Percentiles rank a stretch among this genome's conserved stretches.
Conservation (phyloP, 2,888 invertebrate species). For the Sesia bembeciformis region DNA sequence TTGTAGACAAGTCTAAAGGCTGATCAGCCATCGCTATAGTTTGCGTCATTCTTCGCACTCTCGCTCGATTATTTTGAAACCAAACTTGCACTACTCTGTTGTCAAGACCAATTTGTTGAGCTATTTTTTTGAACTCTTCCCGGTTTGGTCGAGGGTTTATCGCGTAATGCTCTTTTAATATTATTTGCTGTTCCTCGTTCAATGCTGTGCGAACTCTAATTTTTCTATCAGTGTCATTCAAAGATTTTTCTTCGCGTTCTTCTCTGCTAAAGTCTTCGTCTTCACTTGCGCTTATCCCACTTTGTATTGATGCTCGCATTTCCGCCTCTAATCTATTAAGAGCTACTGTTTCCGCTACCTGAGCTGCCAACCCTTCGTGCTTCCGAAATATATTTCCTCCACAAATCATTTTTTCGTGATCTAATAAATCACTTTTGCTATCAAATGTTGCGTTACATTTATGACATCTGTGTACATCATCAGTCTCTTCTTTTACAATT, state of each 20-base stretch:
- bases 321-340: constrained; percentile 68
- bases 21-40: constrained; percentile 75
- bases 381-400: constrained; percentile 70
- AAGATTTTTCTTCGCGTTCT: constrained; percentile 67
- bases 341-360: constrained; percentile 80
- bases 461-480: constrained; percentile 65
- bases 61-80: constrained; percentile 96
- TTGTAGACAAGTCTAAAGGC: constrained; percentile 93
- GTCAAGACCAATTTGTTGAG: constrained; percentile 82
- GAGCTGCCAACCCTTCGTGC: constrained; percentile 85
- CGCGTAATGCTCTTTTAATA: constrained; percentile 91
- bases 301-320: constrained; percentile 64
- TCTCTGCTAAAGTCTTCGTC: constrained; percentile 75
- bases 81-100: constrained; percentile 93
- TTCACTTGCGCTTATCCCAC: constrained; percentile 74
- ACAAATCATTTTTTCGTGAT: constrained; percentile 81
- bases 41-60: constrained; percentile 82
- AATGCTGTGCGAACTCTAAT: constrained; percentile 95
- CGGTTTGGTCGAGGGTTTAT: constrained; percentile 94
- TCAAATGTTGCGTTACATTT: constrained; percentile 76
- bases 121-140: constrained; percentile 93
- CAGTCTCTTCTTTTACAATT: constrained; percentile 49
- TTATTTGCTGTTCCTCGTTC: constrained; percentile 92
- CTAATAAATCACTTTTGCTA: constrained; percentile 75
- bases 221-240: constrained; percentile 81